A percentile compares a stretch with the other conserved stretches of the same genome.
Evolutionary conservation across 2,797 vertebrate genomes (phyloP).

Genomic region (Macrochelys suwanniensis): DNA sequence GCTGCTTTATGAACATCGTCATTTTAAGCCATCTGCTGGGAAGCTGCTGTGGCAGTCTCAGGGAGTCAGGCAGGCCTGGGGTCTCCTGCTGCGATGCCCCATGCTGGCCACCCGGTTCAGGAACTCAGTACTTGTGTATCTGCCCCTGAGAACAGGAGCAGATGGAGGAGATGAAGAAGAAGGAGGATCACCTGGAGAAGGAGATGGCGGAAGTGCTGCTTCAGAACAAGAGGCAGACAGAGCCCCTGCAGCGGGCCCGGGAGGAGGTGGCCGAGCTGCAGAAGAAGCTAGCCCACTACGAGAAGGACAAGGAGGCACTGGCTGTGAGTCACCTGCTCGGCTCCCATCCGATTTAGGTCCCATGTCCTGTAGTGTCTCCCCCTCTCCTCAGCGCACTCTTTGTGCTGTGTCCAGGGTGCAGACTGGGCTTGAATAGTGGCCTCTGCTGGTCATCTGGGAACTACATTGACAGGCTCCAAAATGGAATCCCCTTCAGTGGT

Average conservation of each 20-base stretch:
- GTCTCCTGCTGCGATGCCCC: neutral
- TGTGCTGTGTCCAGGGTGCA: neutral
- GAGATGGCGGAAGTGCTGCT: slow-evolving; percentile 78
- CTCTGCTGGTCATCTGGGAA: neutral
- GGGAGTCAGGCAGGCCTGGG: neutral
- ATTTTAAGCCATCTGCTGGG: neutral
- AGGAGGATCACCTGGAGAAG: slow-evolving; percentile 80
- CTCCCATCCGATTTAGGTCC: neutral
- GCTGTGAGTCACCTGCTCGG: slow-evolving; percentile 51
- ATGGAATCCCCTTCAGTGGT: neutral
- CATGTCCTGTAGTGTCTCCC: neutral
- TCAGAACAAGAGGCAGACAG: slow-evolving; percentile 83
- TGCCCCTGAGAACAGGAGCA: slow-evolving; percentile 80
- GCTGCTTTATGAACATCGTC: neutral
- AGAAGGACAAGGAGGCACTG: slow-evolving; percentile 83
- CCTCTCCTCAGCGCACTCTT: neutral
- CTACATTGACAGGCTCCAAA: neutral
- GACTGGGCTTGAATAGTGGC: neutral
- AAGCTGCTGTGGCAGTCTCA: neutral
- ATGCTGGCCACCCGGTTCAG: neutral
- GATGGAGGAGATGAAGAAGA: slow-evolving; percentile 82
- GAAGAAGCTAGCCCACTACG: slow-evolving; percentile 80
- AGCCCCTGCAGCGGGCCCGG: slow-evolving; percentile 80
- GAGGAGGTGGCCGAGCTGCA: slow-evolving; percentile 81
- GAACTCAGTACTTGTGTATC: neutral